Conservation (phyloP, 2,113 vertebrate genomes). For the Mus pahari region DNA sequence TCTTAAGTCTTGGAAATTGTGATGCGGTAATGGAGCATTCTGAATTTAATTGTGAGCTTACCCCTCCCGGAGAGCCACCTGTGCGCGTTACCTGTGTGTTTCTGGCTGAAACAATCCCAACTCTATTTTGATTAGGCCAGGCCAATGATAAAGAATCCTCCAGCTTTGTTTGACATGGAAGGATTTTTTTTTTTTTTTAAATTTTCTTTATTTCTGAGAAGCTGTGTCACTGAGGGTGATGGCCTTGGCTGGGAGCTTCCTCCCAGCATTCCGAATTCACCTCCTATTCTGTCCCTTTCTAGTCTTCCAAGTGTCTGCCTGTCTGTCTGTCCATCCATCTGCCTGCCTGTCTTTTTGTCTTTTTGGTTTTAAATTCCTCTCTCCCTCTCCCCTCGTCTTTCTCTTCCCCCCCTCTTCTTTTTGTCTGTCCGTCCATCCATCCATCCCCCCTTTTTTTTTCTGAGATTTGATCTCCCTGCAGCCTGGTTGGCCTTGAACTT, state of each 20-base stretch:
- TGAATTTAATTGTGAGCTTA: not conserved
- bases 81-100: not conserved
- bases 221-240: not conserved
- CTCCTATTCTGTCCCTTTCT: not conserved
- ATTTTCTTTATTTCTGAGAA: not conserved
- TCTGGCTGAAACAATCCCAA: not conserved
- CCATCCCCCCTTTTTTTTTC: not conserved
- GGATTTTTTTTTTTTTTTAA: not conserved
- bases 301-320: not conserved
- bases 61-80: not conserved
- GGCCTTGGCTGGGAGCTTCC: not conserved
- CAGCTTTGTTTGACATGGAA: not conserved
- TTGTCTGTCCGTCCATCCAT: not conserved
- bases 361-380: not conserved
- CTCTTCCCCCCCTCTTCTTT: not conserved
- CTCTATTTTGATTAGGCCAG: not conserved
- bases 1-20: not conserved
- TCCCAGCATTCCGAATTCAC: not conserved
- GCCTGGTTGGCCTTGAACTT: not conserved
- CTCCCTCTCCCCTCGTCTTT: not conserved
- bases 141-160: not conserved
- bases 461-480: not conserved
- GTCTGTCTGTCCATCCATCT: accelerated
- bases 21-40: not conserved
- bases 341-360: not conserved